Conservation (phyloP, 2,888 invertebrate species). For the Silvanus unidentatus region DNA sequence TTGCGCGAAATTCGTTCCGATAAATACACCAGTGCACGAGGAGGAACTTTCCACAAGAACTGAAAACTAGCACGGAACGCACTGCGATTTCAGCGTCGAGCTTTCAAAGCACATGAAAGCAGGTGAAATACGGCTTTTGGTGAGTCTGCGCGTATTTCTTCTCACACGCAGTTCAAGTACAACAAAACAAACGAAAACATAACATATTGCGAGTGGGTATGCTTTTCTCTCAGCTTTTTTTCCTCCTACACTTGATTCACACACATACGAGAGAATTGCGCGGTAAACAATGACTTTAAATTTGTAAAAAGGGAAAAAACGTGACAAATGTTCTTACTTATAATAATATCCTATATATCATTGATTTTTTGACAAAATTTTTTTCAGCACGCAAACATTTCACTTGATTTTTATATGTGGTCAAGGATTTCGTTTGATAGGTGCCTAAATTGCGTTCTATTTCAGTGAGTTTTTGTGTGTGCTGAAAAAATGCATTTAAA, state of each 20-base stretch:
- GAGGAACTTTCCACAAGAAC: too few species aligned
- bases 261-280: constrained; percentile 2
- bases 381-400: constrained; percentile 14
- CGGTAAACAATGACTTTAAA: constrained; percentile 18
- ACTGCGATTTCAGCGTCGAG: constrained; percentile 22
- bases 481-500: too few species aligned
- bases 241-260: too few species aligned
- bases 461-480: too few species aligned
- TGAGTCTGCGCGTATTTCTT: constrained; percentile 12
- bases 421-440: too few species aligned
- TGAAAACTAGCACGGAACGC: constrained; percentile 9
- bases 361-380: constrained; percentile 13
- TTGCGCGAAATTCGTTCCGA: too few species aligned
- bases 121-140: constrained; percentile 30
- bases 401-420: constrained; percentile 5
- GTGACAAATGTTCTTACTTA: constrained; percentile 15
- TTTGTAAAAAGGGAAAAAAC: constrained; percentile 16
- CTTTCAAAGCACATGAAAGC: constrained; percentile 31
- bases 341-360: constrained; percentile 14
- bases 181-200: constrained; percentile 20
- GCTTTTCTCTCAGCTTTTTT: constrained; percentile 12
- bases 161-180: constrained; percentile 5
- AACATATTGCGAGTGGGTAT: constrained; percentile 16
- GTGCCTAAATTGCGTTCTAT: too few species aligned
- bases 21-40: too few species aligned